Evolutionary conservation across 2,797 vertebrate genomes (phyloP).

Genomic region (Danio choprae): DNA sequence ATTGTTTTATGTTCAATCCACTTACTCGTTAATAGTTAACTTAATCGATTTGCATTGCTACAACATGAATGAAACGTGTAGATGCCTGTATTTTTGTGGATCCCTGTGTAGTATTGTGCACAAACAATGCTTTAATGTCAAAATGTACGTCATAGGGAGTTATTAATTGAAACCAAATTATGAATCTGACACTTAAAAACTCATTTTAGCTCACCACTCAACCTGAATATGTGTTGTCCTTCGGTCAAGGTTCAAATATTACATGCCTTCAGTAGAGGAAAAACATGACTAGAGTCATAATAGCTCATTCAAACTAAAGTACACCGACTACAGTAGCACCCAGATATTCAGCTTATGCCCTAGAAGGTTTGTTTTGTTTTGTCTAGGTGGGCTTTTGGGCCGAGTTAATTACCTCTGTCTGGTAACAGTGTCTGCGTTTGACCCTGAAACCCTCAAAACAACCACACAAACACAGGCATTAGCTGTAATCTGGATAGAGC

Average conservation of each 20-base stretch:
- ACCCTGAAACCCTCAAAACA: neutral
- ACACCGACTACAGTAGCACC: neutral
- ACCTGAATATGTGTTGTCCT: neutral
- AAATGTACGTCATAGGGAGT: neutral
- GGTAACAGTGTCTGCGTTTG: conserved; percentile 23
- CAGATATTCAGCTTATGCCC: neutral
- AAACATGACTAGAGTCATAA: no score
- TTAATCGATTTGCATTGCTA: no score
- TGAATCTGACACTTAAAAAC: neutral
- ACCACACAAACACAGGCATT: conserved; percentile 63
- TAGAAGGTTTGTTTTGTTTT: neutral
- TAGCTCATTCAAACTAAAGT: no score
- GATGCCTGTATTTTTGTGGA: no score
- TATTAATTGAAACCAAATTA: neutral
- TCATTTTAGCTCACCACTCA: neutral
- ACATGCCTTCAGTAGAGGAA: no score
- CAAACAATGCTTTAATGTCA: neutral
- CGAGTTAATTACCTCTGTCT: conserved; percentile 22
- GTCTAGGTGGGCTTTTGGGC: neutral
- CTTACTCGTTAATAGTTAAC: no score
- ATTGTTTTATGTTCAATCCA: no score
- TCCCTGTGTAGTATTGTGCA: no score
- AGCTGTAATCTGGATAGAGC: conserved; percentile 66
- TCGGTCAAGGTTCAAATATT: neutral
- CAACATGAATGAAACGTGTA: no score